A percentile compares a stretch with the other conserved stretches of the same genome.
Conservation (phyloP, 2,113 vertebrate genomes). For the Gallinago undulata region DNA sequence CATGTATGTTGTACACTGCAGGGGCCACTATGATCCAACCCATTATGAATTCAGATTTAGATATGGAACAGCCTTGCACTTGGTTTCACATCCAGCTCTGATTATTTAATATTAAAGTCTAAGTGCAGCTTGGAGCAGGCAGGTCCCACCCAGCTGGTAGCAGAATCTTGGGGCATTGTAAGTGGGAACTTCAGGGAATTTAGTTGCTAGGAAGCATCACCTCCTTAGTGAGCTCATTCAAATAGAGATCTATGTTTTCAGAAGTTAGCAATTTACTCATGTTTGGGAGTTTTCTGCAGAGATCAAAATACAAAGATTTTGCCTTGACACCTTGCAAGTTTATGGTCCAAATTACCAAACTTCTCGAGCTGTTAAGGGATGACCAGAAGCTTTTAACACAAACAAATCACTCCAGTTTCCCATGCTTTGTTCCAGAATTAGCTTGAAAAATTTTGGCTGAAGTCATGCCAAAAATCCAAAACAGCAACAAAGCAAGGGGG, state of each 20-base stretch:
- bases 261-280: neutral
- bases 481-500: constrained; percentile 14
- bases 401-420: constrained; percentile 9
- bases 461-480: constrained; percentile 27
- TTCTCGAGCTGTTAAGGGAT: neutral
- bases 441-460: constrained; percentile 29
- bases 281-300: neutral
- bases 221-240: neutral
- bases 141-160: neutral
- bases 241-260: neutral
- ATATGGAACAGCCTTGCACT: neutral
- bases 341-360: neutral
- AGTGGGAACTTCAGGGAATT: neutral
- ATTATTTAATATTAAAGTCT: neutral
- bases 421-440: constrained; percentile 28
- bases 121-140: neutral
- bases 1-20: rapidly evolving
- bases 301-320: neutral
- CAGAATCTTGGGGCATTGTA: neutral
- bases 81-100: neutral
- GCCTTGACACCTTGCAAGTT: neutral
- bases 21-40: neutral
- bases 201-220: constrained; percentile 13
- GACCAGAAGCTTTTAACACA: neutral
- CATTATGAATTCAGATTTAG: neutral